phyloP scores from a whole-genome alignment of 2,113 vertebrate species.

The Oreochromis niloticus region DNA sequence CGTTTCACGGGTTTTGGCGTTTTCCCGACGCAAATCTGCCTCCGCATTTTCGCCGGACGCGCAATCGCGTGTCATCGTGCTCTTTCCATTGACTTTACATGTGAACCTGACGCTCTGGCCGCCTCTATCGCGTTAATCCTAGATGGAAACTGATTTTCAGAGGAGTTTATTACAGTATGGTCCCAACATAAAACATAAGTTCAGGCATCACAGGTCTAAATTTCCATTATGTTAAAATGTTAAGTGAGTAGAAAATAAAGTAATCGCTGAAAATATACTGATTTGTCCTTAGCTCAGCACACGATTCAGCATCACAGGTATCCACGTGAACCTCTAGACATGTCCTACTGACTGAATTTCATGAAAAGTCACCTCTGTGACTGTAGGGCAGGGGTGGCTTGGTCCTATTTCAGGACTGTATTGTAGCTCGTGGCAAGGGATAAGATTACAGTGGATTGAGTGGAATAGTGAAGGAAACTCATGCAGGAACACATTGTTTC shows the following conservation, averaged over 20 bases:
- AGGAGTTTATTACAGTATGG: not conserved
- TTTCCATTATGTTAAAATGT: not conserved
- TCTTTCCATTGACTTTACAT: no score
- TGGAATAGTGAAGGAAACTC: not conserved
- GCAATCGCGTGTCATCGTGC: no score
- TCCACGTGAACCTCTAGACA: not conserved
- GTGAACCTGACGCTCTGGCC: no score
- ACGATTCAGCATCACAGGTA: not conserved
- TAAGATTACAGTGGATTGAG: not conserved
- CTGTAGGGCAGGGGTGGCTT: not conserved
- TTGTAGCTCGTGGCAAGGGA: not conserved
- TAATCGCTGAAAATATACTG: not conserved
- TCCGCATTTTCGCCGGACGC: no score
- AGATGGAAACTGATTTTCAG: not conserved
- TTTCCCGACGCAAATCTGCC: no score
- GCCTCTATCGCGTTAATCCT: not conserved
- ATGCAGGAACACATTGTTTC: not conserved
- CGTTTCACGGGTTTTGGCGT: no score
- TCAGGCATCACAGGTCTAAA: rapidly evolving
- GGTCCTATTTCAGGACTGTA: not conserved
- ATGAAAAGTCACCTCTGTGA: not conserved
- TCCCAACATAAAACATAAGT: not conserved
- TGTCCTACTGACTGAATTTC: not conserved
- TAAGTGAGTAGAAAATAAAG: not conserved
- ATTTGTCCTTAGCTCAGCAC: not conserved